Evolutionary conservation across 2,888 invertebrate species (phyloP), one percentile per base, ranked within the genome.

Genomic region (Pyralis farinalis): DNA sequence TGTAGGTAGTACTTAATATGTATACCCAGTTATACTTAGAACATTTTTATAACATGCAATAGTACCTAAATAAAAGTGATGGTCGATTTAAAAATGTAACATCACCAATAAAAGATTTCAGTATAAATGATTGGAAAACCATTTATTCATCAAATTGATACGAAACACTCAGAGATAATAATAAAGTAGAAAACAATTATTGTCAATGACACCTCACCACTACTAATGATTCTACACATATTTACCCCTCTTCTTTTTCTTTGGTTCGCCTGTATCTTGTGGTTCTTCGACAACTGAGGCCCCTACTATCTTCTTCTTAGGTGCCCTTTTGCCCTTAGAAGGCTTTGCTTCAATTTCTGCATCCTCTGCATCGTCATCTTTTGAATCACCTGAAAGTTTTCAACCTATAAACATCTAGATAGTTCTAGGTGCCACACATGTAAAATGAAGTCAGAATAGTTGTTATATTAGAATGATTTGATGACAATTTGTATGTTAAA

Each of bases 191-290:
- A 70, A 77, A 77, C 72, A 81, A 71, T 67, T 39, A 39, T 39
- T 60, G 68, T 78, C 71, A 65, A 63, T 56, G 51, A 36, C 56
- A 49, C 58, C 58, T 55, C 61, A 63, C 40, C 35, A 40, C 37
- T 44, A 47, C 21, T 52, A 44, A 70, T 55, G 58, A 58, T 65
- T 64, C 58, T 69, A 71, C 63, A 68, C 58, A 60, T 86, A 87
- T 57, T 86, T 87, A 88, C 87, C 87, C 84, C 85, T 84, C 22
- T 86, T 76, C 54, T 85, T 85, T 28, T 64, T 63, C 5, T 65
- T 68, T 7, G 76, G 60, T 49, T 84, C 86, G 3, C 62, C 74
- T 1, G 70, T 66, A 25, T 80, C 81, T 43, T 71, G 70, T 1
- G 67, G 46, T 34, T 72, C 65, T 1, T 72, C 76, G 5, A 52